Evolutionary conservation across 2,888 invertebrate genomes (phyloP).

Genomic region (Meta bourneti): DNA sequence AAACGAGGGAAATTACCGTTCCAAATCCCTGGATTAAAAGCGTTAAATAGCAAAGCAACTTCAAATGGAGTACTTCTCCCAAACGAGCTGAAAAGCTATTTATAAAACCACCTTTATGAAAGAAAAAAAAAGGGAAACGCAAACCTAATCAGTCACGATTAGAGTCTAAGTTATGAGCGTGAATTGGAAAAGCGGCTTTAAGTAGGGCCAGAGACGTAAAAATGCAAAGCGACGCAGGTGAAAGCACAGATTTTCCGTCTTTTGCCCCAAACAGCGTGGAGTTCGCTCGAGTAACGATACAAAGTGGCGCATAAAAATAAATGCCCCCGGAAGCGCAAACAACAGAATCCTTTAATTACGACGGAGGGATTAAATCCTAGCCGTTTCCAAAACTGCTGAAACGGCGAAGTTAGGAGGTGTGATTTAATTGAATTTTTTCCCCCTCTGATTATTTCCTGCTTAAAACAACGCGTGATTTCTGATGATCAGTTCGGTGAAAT

Average conservation of each 20-base stretch:
- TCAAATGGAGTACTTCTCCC: background rate
- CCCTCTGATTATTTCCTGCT: background rate
- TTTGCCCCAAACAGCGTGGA: background rate
- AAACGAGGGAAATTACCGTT: background rate
- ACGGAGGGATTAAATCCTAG: slow-evolving; percentile 52
- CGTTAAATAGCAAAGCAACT: background rate
- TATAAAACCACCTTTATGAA: background rate
- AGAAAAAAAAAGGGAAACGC: background rate
- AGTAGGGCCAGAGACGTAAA: background rate
- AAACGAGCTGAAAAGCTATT: background rate
- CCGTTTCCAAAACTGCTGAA: slow-evolving; percentile 24
- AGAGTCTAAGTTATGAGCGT: slow-evolving; percentile 16
- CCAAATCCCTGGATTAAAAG: background rate
- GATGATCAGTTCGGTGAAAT: background rate
- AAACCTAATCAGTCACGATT: slow-evolving; percentile 32
- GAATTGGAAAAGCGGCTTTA: slow-evolving; percentile 36
- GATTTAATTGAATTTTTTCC: slow-evolving; percentile 29
- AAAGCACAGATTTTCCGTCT: background rate
- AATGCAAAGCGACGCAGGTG: slow-evolving; percentile 31
- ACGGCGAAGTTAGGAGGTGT: slow-evolving; percentile 15
- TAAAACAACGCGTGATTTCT: slow-evolving; percentile 21
- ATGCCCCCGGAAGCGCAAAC: slow-evolving; percentile 14
- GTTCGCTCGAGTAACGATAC: background rate
- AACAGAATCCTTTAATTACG: slow-evolving; percentile 45
- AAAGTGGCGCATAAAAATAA: slow-evolving; percentile 11